Conservation (phyloP, 2,113 vertebrate species). For the Clarias macrocephalus region DNA sequence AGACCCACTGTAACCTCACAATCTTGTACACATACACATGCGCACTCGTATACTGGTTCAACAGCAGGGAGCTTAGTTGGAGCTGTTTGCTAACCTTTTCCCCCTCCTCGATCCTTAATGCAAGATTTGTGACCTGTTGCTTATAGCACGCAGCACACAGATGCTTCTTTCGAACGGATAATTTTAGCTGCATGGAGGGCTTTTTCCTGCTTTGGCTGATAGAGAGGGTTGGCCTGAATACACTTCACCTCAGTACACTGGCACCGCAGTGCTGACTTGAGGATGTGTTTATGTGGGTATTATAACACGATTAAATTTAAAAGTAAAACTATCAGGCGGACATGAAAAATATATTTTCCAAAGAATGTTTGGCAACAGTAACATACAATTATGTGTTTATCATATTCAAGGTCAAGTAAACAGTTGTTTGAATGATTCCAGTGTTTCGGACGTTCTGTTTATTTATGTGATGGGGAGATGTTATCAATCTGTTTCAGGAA, state of each 20-base stretch:
- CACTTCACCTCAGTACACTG: slow-evolving; percentile 35
- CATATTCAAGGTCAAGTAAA: slow-evolving; percentile 11
- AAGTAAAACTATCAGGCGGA: neutral
- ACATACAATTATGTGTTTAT: neutral
- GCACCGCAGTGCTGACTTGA: neutral
- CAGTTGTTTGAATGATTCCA: neutral
- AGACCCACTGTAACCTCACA: slow-evolving; percentile 53
- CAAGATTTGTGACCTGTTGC: slow-evolving; percentile 55
- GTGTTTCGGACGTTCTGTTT: neutral
- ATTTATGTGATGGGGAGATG: neutral
- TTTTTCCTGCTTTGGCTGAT: slow-evolving; percentile 52
- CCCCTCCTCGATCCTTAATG: slow-evolving; percentile 29
- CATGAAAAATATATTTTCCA: neutral
- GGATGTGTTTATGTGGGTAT: slow-evolving; percentile 22
- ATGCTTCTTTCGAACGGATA: slow-evolving; percentile 52
- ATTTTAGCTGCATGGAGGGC: slow-evolving; percentile 52
- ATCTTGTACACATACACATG: slow-evolving; percentile 34
- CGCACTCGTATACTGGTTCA: slow-evolving; percentile 37
- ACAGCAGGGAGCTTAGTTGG: slow-evolving; percentile 46
- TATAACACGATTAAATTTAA: neutral
- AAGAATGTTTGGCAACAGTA: neutral
- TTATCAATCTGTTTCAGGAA: neutral
- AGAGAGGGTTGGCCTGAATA: slow-evolving; percentile 15
- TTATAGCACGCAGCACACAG: slow-evolving; percentile 47
- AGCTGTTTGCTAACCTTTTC: slow-evolving; percentile 50